Base-by-base conservation (phyloP, 1,140 invertebrate genomes). In the Pentalonia nigronervosa region DNA sequence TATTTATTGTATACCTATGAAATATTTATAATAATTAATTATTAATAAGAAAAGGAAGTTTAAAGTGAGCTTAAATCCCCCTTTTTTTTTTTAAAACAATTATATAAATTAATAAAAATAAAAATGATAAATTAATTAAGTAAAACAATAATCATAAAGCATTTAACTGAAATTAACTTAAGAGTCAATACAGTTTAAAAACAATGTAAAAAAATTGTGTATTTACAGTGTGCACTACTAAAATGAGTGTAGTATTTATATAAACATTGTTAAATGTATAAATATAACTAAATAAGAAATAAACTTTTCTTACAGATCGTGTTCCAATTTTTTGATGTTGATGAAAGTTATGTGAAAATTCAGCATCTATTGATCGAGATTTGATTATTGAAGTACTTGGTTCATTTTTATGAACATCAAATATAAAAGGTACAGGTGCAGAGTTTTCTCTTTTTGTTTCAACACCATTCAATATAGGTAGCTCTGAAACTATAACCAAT, bases 331-430 rank as follows among this genome's bases (percentile, higher is more conserved):
- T 86, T n/a, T 93, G 91, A 93, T 93, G 91, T 30, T 93, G 91
- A n/a, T 93, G 91, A 53, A 93, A 93, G 84, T 93, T 93, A 84
- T 93, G 91, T n/a, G 91, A 93, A 93, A 93, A 93, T 56, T 93
- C 91, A 8, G 91, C 91, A 21, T 93, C 91, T 53, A 93, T 93
- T 53, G 91, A 93, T 41, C 91, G 91, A 86, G 91, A 93, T 84
- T 93, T 93, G 7, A 93, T 93, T 41, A 93, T 93, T 45, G 91
- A 93, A 53, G 76, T 86, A 45, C 81, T 93, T 0, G 91, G 76
- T 56, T 93, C 34, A n/a, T 93, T 93, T 84, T 93, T 93, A 56
- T 93, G 36, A 86, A 45, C 30, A 84, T 93, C 23, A 50, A 93
- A 84, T 41, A 83, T 41, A 20, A 93, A 93, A 21, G 91, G 91